A percentile compares a stretch with the other conserved stretches of the same genome.
Evolutionary conservation across 2,888 invertebrate species (phyloP).

Genomic region (Leptinotarsa haldemani): DNA sequence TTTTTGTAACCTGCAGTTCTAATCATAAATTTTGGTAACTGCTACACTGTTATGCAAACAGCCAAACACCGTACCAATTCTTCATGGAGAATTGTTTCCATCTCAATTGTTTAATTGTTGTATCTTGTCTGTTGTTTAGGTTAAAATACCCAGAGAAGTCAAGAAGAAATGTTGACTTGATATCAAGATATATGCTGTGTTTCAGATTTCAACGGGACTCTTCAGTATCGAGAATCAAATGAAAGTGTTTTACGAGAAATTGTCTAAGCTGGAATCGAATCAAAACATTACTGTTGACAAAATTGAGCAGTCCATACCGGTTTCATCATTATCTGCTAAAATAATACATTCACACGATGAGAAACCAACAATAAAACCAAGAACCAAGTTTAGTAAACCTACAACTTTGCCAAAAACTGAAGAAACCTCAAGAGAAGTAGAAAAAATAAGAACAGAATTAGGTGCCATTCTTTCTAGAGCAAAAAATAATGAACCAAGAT

Average conservation of each 20-base stretch:
- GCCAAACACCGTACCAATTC: too few relatives aligned
- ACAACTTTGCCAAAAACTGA: slow-evolving; percentile 24
- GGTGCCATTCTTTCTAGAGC: slow-evolving; percentile 26
- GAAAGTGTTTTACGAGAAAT: slow-evolving; percentile 60
- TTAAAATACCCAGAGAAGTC: too few relatives aligned
- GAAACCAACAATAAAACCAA: slow-evolving; percentile 46
- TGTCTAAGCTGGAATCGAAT: slow-evolving; percentile 56
- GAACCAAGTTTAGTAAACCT: slow-evolving; percentile 44
- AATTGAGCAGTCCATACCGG: slow-evolving; percentile 2
- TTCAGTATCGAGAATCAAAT: slow-evolving; percentile 62
- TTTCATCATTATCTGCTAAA: slow-evolving; percentile 1
- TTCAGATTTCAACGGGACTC: slow-evolving; percentile 57
- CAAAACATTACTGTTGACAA: slow-evolving; percentile 23
- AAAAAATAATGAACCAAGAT: not conserved
- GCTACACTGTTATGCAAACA: too few relatives aligned
- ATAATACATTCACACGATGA: slow-evolving; percentile 23
- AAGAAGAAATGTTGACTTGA: not conserved
- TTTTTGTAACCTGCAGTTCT: too few relatives aligned
- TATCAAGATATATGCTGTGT: slow-evolving; percentile 21
- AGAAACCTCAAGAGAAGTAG: slow-evolving; percentile 26
- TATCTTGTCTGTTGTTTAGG: too few relatives aligned
- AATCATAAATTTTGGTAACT: too few relatives aligned
- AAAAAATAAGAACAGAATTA: slow-evolving; percentile 36
- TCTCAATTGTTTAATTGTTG: too few relatives aligned
- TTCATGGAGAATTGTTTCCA: too few relatives aligned